Percentiles rank a stretch among this genome's conserved stretches.
Conservation (phyloP, 2,888 invertebrate species). For the Mesopsocus fuscifrons region DNA sequence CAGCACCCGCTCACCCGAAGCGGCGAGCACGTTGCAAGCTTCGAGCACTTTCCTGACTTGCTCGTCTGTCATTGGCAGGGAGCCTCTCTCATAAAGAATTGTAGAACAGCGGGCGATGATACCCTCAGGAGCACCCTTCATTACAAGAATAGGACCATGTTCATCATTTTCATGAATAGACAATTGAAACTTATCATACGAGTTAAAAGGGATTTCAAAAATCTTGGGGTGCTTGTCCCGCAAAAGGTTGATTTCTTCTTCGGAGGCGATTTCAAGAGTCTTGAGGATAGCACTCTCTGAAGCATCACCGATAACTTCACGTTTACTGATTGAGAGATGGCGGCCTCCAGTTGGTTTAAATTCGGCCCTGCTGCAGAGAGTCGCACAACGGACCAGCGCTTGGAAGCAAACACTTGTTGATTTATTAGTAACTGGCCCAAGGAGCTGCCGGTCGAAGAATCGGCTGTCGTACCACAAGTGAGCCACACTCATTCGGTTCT, state of each 20-base stretch:
- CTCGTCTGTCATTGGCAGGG: conserved; percentile 69
- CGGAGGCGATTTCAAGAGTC: conserved; percentile 81
- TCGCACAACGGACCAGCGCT: conserved; percentile 36
- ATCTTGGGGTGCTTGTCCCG: conserved; percentile 66
- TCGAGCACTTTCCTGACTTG: background rate
- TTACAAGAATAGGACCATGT: conserved; percentile 72
- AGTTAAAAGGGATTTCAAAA: conserved; percentile 82
- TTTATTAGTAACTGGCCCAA: background rate
- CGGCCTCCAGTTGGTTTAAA: conserved; percentile 41
- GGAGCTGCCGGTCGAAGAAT: background rate
- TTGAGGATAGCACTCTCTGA: conserved; percentile 86
- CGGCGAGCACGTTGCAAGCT: conserved; percentile 77
- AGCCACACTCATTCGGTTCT: conserved; percentile 98
- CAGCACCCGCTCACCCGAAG: conserved; percentile 73
- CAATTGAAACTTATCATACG: conserved; percentile 83
- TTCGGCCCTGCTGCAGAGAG: conserved; percentile 49
- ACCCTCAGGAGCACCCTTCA: conserved; percentile 97
- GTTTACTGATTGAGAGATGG: conserved; percentile 68
- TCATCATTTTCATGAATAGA: conserved; percentile 92
- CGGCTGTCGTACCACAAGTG: conserved; percentile 30
- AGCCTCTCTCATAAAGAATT: conserved; percentile 85
- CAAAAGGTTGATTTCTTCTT: conserved; percentile 69
- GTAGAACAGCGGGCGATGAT: conserved; percentile 80
- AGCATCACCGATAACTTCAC: conserved; percentile 84
- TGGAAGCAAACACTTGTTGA: conserved; percentile 19